phyloP scores from a whole-genome alignment of 2,797 vertebrate species.

The Gouania willdenowi region DNA sequence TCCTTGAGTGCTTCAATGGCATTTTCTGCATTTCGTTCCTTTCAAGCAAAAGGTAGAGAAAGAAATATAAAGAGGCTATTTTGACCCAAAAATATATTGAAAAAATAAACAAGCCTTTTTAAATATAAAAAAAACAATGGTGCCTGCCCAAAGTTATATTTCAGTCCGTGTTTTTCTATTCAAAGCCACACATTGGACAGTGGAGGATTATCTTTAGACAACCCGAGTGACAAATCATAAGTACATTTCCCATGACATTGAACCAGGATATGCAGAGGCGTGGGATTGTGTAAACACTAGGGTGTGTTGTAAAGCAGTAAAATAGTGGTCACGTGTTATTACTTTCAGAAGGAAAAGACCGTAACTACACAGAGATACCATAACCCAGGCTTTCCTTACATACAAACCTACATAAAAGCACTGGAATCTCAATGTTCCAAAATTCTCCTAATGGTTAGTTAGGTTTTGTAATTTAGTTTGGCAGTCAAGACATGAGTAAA shows the following conservation, averaged over 20 bases:
- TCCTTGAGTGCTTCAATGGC: conserved; percentile 87
- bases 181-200: not conserved
- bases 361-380: not conserved
- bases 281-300: not conserved
- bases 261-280: not conserved
- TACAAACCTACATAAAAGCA: too few species aligned
- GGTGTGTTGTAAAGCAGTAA: not conserved
- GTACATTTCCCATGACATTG: not conserved
- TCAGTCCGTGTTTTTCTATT: not conserved
- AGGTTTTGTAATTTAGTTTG: too few species aligned
- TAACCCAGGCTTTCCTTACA: too few species aligned
- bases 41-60: not conserved
- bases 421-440: too few species aligned
- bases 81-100: too few species aligned
- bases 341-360: not conserved
- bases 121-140: not conserved
- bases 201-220: not conserved
- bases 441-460: too few species aligned
- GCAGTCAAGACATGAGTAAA: too few species aligned
- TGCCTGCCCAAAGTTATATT: not conserved
- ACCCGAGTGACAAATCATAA: not conserved
- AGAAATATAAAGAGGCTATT: not conserved
- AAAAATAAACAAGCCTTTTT: not conserved
- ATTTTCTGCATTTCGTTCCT: conserved; percentile 82
- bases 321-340: not conserved